These are phyloP conservation scores for Gonatopus flavifemur DNA, from an alignment of 1,140 invertebrate genomes.

Conservation along the genomic window DNA sequence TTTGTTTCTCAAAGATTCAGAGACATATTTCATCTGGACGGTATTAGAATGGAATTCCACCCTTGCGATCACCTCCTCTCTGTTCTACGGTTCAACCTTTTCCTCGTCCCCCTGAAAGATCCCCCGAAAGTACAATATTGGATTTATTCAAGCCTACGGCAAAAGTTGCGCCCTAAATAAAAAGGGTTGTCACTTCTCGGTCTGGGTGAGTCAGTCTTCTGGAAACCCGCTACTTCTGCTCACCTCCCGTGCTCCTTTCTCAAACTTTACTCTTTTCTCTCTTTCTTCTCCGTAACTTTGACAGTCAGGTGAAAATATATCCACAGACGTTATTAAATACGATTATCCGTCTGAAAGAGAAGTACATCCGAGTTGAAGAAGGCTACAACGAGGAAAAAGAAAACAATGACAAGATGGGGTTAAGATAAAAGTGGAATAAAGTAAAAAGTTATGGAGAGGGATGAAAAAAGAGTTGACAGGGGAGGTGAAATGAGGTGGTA, in stretches of 20 bases:
- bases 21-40: too few relatives aligned
- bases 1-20: too few relatives aligned
- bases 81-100: too few relatives aligned
- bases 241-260: constrained; percentile 15
- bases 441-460: constrained; percentile 46
- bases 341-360: constrained; percentile 41
- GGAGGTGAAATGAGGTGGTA: constrained; percentile 11
- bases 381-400: constrained; percentile 20
- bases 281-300: constrained; percentile 41
- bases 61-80: too few relatives aligned
- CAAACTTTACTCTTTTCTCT: constrained; percentile 15
- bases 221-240: constrained; percentile 10
- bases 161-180: constrained; percentile 55
- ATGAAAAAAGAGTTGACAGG: too few relatives aligned
- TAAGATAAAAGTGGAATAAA: constrained; percentile 27
- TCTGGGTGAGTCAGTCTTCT: too few relatives aligned
- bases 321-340: constrained; percentile 56
- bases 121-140: constrained; percentile 49
- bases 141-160: constrained; percentile 50
- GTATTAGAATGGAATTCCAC: too few relatives aligned
- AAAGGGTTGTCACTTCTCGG: constrained; percentile 54
- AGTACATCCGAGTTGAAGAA: not conserved
- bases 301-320: constrained; percentile 51
- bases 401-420: constrained; percentile 14
- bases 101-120: constrained; percentile 11